Evolutionary conservation across 2,797 vertebrate species (phyloP), one percentile per base, ranked within the genome.

Genomic region (Streptopelia turtur): DNA sequence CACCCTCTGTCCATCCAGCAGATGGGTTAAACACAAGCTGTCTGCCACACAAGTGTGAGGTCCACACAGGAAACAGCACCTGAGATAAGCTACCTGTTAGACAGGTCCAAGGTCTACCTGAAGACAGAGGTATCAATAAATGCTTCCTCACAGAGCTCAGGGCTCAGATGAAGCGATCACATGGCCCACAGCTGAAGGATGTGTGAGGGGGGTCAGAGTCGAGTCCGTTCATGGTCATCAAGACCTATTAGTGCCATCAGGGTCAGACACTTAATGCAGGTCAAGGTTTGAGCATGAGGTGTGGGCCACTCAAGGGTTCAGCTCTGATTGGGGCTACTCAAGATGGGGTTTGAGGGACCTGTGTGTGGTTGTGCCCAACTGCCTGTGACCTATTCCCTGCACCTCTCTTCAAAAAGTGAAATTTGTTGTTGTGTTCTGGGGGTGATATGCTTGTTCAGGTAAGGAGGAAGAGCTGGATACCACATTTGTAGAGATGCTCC

Each of bases 341-440:
- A n/a, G 43, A 17, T 14, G 8, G 10, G 24, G 6, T 3, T 25
- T 50, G 35, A 71, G 35, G n/a, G n/a, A n/a, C n/a, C n/a, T n/a
- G 68, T 28, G 1, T 11, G 18, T 71, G 31, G 8, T 35, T 0
- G 0, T 64, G 45, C 13, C 13, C 31, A 60, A 2, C 12, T 77
- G 22, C 27, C 35, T 31, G 33, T 30, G 8, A 21, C 30, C 27
- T 77, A 12, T 37, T 35, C 31, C 25, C 7, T 27, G 30, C 20
- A 21, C 59, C 11, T 27, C 31, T 56, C 28, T 74, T 60, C 55
- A 24, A 43, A 50, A 33, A 27, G 15, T 18, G 35, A 66, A 60
- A 13, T 35, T 70, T 28, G 21, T 7, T 5, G 33, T 8, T 65
- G 31, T 45, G 91, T 82, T 10, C 18, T 23, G 37, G 17, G 14